phyloP scores from a whole-genome alignment of 1,140 invertebrate species.

The Drosophila nigromelanica region DNA sequence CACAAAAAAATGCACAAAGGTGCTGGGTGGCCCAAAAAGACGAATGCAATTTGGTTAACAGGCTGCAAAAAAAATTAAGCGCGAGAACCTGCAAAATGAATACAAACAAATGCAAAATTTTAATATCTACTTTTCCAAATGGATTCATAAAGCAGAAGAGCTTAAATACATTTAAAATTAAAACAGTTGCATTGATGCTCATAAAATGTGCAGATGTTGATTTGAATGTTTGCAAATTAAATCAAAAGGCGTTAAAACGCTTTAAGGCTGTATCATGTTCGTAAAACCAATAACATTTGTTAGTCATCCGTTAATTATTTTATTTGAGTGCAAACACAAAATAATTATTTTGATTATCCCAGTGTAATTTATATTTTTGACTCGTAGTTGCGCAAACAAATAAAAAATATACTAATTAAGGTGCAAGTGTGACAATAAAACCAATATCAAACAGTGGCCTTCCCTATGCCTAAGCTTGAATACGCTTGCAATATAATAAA shows the following conservation, averaged over 20 bases:
- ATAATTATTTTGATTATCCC: no score
- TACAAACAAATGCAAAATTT: constrained; percentile 4
- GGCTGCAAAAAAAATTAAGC: constrained; percentile 18
- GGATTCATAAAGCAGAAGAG: neutral
- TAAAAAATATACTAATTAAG: constrained; percentile 54
- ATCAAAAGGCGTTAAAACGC: neutral
- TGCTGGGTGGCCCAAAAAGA: neutral
- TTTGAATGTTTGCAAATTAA: constrained; percentile 5
- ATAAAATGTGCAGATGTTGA: neutral
- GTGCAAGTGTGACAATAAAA: constrained; percentile 28
- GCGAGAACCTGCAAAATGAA: constrained; percentile 11
- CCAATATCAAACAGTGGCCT: neutral
- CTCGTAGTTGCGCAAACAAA: neutral
- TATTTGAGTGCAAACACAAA: no score
- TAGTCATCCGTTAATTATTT: neutral
- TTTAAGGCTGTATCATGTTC: neutral
- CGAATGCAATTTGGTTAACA: constrained; percentile 12
- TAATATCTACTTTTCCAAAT: constrained; percentile 4
- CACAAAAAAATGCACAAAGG: constrained; percentile 34
- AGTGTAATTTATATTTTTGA: constrained; percentile 47
- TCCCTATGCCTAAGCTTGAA: neutral
- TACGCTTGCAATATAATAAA: neutral
- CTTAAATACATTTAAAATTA: constrained; percentile 2
- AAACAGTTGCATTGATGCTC: neutral
- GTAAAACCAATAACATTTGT: constrained; percentile 35